phyloP scores from a whole-genome alignment of 2,888 invertebrate genomes.

The Proisotoma minuta region DNA sequence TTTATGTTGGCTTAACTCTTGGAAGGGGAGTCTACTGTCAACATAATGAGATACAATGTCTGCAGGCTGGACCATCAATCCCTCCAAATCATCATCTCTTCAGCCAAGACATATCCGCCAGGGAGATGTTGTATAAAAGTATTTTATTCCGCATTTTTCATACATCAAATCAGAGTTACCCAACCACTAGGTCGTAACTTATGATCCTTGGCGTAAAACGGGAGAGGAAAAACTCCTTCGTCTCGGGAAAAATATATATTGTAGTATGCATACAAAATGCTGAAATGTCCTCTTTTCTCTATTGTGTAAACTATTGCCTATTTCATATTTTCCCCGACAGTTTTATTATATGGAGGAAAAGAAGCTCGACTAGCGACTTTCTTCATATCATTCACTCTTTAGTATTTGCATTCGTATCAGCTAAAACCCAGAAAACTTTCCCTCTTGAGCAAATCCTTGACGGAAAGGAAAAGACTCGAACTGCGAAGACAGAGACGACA shows the following conservation, averaged over 20 bases:
- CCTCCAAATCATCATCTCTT: slow-evolving; percentile 44
- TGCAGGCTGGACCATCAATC: slow-evolving; percentile 39
- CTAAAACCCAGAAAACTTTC: not conserved
- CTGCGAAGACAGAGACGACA: too few relatives aligned
- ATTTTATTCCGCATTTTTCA: slow-evolving; percentile 18
- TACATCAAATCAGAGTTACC: slow-evolving; percentile 12
- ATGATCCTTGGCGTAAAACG: too few relatives aligned
- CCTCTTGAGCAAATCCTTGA: too few relatives aligned
- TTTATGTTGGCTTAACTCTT: slow-evolving; percentile 1
- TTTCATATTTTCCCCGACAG: not conserved
- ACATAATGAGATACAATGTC: slow-evolving; percentile 45
- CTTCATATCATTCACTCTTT: not conserved
- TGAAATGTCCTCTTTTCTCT: too few relatives aligned
- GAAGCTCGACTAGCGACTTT: not conserved
- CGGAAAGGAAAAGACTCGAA: too few relatives aligned
- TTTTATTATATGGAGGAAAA: not conserved
- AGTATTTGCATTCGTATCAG: slow-evolving; percentile 1
- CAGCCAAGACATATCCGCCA: slow-evolving; percentile 8
- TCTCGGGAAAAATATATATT: too few relatives aligned
- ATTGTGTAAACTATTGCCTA: not conserved
- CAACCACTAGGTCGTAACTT: slow-evolving; percentile 15
- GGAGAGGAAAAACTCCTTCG: too few relatives aligned
- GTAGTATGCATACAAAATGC: too few relatives aligned
- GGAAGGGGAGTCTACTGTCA: slow-evolving; percentile 20
- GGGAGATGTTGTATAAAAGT: not conserved